Percentiles rank a stretch among this genome's conserved stretches.
Evolutionary conservation across 2,888 invertebrate species (phyloP).

Genomic region (Cheilosia urbana): DNA sequence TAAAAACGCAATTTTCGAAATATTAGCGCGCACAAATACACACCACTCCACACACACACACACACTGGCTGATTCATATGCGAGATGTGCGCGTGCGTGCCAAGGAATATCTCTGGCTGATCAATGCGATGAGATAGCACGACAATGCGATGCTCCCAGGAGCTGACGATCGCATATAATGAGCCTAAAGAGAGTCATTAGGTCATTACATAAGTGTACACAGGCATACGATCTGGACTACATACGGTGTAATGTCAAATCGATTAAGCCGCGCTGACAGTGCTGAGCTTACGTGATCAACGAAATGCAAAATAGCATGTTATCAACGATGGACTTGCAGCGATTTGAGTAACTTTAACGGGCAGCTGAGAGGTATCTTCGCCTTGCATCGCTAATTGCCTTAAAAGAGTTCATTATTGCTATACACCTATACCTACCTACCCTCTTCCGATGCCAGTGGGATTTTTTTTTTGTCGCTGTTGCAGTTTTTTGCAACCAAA

Average conservation of each 20-base stretch:
- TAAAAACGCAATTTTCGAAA: constrained; percentile 84
- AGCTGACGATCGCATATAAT: constrained; percentile 52
- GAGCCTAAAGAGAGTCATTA: constrained; percentile 56
- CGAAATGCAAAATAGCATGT: constrained; percentile 65
- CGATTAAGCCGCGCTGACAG: constrained; percentile 69
- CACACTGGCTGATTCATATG: constrained; percentile 33
- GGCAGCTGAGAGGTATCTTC: constrained; percentile 9
- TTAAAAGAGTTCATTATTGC: constrained; percentile 49
- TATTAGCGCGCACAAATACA: constrained; percentile 72
- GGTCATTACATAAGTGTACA: constrained; percentile 55
- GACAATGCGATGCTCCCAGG: constrained; percentile 57
- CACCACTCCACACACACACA: background rate
- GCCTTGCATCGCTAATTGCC: constrained; percentile 49
- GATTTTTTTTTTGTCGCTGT: constrained; percentile 33
- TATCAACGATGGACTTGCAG: constrained; percentile 58
- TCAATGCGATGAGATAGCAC: constrained; percentile 62
- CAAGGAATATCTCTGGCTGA: constrained; percentile 52
- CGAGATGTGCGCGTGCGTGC: constrained; percentile 70
- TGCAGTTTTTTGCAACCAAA: constrained; percentile 50
- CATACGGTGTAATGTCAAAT: constrained; percentile 62
- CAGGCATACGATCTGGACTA: constrained; percentile 10
- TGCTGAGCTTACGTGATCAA: constrained; percentile 66
- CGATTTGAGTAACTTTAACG: constrained; percentile 29
- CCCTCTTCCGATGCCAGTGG: constrained; percentile 8
- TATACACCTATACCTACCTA: too few species aligned